A percentile compares a stretch with the other conserved stretches of the same genome.
Evolutionary conservation across 2,797 vertebrate species (phyloP).

Genomic region (Nannoperca australis): DNA sequence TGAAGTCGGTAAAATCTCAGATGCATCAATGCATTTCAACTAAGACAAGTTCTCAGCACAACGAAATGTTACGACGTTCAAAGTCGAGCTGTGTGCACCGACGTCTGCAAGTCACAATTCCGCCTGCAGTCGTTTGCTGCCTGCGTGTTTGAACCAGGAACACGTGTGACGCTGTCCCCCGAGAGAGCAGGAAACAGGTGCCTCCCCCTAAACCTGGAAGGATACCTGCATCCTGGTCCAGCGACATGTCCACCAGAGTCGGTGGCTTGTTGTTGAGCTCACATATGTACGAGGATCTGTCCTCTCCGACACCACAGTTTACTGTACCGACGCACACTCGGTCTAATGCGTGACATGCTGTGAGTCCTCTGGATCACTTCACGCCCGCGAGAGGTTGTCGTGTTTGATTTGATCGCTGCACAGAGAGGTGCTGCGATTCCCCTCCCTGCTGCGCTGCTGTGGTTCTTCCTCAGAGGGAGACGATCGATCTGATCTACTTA

Average conservation of each 20-base stretch:
- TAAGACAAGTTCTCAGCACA: background rate
- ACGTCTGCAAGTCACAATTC: constrained; percentile 10
- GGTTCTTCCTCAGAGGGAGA: constrained; percentile 48
- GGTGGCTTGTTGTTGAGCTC: constrained; percentile 16
- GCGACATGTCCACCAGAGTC: constrained; percentile 36
- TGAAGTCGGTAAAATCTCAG: background rate
- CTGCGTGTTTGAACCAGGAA: constrained; percentile 41
- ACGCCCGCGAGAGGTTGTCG: constrained; percentile 40
- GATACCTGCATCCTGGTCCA: constrained; percentile 40
- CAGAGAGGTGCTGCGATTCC: constrained; percentile 6
- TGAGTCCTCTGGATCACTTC: constrained; percentile 22
- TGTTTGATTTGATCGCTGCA: background rate
- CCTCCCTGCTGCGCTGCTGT: constrained; percentile 32
- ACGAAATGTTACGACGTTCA: background rate
- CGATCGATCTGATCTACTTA: constrained; percentile 71
- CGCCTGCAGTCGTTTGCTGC: constrained; percentile 17
- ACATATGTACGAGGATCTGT: constrained; percentile 26
- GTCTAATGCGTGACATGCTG: constrained; percentile 45
- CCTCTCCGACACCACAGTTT: constrained; percentile 13
- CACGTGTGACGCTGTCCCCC: constrained; percentile 47
- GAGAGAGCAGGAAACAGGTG: constrained; percentile 79
- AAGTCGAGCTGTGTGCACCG: background rate
- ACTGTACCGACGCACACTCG: constrained; percentile 26
- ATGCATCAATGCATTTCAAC: background rate
- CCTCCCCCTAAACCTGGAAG: constrained; percentile 70